These are phyloP conservation scores for Cartodere bifasciata DNA, from an alignment of 2,888 invertebrate species.

Conservation along the genomic window DNA sequence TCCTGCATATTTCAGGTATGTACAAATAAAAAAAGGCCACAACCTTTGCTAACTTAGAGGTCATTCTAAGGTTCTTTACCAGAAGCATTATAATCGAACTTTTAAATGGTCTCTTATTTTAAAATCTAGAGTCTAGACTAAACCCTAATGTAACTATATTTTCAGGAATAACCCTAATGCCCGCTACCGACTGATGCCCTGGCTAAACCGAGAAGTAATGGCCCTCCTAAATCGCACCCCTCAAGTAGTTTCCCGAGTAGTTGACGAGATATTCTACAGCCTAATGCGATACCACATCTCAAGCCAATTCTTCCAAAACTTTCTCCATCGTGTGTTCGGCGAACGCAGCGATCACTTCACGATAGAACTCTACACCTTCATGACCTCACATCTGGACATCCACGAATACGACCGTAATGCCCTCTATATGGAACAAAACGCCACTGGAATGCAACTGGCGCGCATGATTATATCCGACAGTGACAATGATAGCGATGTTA, in stretches of 20 bases:
- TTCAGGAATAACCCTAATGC: conserved; percentile 68
- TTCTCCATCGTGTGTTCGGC: conserved; percentile 56
- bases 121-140: neutral
- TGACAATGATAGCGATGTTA: conserved; percentile 31
- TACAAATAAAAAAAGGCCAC: too few species aligned
- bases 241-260: conserved; percentile 48
- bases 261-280: conserved; percentile 56
- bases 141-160: conserved; percentile 16
- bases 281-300: conserved; percentile 54
- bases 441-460: conserved; percentile 16
- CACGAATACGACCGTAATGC: conserved; percentile 65
- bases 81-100: too few species aligned
- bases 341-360: conserved; percentile 72
- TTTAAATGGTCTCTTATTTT: too few species aligned
- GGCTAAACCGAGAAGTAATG: conserved; percentile 77
- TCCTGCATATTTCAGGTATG: conserved; percentile 62
- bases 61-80: too few species aligned
- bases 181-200: conserved; percentile 71
- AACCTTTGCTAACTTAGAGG: too few species aligned
- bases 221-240: conserved; percentile 56
- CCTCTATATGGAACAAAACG: conserved; percentile 41
- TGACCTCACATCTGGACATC: conserved; percentile 77
- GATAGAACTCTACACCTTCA: conserved; percentile 79
- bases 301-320: conserved; percentile 56
- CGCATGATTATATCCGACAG: conserved; percentile 24